A percentile compares a stretch with the other conserved stretches of the same genome.
phyloP scores from a whole-genome alignment of 2,113 vertebrate genomes.

The Apteryx owenii region DNA sequence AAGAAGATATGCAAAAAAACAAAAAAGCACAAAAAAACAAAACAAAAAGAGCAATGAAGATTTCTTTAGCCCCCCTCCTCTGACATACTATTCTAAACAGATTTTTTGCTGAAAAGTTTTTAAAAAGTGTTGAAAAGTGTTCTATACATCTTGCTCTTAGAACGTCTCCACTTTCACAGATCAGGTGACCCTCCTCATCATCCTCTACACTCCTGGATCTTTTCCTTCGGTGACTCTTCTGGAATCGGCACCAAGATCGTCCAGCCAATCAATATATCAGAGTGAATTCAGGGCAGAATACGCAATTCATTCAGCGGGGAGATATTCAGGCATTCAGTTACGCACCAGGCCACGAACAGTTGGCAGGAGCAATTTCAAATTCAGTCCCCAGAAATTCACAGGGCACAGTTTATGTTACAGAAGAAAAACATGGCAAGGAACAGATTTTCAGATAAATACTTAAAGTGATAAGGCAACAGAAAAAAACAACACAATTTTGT shows the following conservation, averaged over 20 bases:
- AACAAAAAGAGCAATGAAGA: constrained; percentile 84
- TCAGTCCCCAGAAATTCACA: constrained; percentile 98
- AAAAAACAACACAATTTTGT: constrained; percentile 85
- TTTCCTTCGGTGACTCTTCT: constrained; percentile 99
- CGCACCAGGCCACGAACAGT: constrained; percentile 91
- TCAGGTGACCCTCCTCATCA: constrained; percentile 99
- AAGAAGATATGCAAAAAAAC: constrained; percentile 83
- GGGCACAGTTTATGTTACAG: constrained; percentile 99
- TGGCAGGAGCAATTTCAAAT: constrained; percentile 99
- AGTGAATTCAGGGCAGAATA: constrained; percentile 95
- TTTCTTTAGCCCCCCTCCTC: constrained; percentile 81
- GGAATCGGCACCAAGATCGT: constrained; percentile 91
- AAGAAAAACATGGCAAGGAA: constrained; percentile 99
- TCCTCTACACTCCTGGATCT: constrained; percentile 99
- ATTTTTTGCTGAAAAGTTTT: constrained; percentile 82
- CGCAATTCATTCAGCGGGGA: constrained; percentile 97
- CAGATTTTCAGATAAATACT: constrained; percentile 99
- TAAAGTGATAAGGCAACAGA: constrained; percentile 86
- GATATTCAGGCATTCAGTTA: constrained; percentile 98
- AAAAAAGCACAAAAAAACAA: constrained; percentile 82
- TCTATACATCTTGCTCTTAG: constrained; percentile 99
- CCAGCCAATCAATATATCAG: constrained; percentile 89
- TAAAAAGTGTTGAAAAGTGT: constrained; percentile 92
- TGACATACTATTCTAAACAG: constrained; percentile 84
- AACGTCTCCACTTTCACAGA: constrained; percentile 99